Evolutionary conservation across 2,113 vertebrate genomes (phyloP).

Genomic region (Alligator mississippiensis): DNA sequence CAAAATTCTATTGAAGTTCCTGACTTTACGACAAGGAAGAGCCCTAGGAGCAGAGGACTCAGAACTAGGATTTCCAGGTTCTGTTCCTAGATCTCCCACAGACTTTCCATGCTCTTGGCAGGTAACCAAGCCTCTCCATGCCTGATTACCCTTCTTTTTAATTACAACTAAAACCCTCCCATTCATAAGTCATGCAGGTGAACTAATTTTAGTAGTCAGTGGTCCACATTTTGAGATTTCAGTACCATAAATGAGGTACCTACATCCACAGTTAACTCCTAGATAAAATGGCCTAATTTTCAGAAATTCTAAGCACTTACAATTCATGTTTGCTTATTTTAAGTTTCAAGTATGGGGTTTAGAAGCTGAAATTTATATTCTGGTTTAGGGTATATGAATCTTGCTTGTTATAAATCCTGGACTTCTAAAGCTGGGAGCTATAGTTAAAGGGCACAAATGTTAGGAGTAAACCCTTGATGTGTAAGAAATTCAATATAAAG

Average conservation of each 20-base stretch:
- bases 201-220: background rate
- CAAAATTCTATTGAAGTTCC: constrained; percentile 43
- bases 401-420: no score
- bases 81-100: background rate
- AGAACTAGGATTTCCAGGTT: background rate
- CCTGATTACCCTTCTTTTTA: background rate
- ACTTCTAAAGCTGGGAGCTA: no score
- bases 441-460: no score
- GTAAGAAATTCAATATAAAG: no score
- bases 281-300: background rate
- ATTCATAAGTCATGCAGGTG: background rate
- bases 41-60: background rate
- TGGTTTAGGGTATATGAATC: background rate
- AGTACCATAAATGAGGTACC: background rate
- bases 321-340: background rate
- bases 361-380: background rate
- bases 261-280: background rate
- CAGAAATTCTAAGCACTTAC: background rate
- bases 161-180: no score
- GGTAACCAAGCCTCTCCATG: background rate
- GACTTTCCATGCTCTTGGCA: background rate
- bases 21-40: background rate
- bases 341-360: background rate
- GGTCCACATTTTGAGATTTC: background rate
- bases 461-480: no score